Conservation (phyloP, 2,797 vertebrate genomes). For the Buceros bicornis region DNA sequence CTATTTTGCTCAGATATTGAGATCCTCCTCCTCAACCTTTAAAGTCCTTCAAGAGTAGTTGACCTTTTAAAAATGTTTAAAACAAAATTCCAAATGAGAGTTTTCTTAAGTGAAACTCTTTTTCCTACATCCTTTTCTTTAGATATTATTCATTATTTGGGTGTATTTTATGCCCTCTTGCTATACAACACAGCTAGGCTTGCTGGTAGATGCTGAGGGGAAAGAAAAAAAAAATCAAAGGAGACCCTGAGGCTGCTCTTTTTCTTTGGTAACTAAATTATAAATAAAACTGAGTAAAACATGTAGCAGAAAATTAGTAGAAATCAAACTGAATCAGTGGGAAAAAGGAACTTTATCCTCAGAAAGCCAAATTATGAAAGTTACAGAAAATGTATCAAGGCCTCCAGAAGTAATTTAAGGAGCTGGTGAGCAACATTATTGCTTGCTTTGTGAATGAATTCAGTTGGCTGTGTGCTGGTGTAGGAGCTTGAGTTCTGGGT, state of each 20-base stretch:
- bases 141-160: not conserved
- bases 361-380: conserved; percentile 19
- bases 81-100: conserved; percentile 35
- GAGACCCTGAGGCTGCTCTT: not conserved
- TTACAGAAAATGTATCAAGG: conserved; percentile 51
- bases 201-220: not conserved
- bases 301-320: conserved; percentile 34
- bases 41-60: conserved; percentile 82
- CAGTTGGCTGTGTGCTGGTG: not conserved
- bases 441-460: conserved; percentile 64
- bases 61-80: conserved; percentile 76
- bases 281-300: conserved; percentile 52
- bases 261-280: conserved; percentile 16
- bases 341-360: conserved; percentile 53
- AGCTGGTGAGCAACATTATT: conserved; percentile 18
- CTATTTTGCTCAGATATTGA: conserved; percentile 76
- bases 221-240: not conserved
- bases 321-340: conserved; percentile 40
- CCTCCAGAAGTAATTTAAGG: conserved; percentile 54
- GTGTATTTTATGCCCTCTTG: not conserved
- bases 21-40: conserved; percentile 82
- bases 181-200: not conserved
- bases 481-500: conserved; percentile 13
- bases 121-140: not conserved
- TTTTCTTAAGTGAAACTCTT: conserved; percentile 47